A percentile compares a stretch with the other conserved stretches of the same genome.
phyloP scores from a whole-genome alignment of 2,113 vertebrate genomes.

The Centropus bengalensis region DNA sequence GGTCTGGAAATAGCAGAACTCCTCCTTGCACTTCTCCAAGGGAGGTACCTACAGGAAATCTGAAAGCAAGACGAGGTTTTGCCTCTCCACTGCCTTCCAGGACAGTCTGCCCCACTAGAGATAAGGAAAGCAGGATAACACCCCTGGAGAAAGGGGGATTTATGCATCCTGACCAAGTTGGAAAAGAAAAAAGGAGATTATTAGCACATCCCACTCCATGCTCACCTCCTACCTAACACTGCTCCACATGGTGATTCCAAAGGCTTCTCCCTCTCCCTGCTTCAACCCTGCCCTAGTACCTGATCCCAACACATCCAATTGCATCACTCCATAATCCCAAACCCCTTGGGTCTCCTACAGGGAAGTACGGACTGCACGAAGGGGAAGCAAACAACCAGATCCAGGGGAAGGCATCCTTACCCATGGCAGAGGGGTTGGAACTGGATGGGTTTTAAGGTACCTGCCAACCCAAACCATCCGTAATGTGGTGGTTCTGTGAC shows the following conservation, averaged over 20 bases:
- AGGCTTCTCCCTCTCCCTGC: neutral
- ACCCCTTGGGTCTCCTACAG: neutral
- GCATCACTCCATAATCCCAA: neutral
- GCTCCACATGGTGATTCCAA: accelerated
- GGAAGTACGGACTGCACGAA: neutral
- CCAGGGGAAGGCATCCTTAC: no score
- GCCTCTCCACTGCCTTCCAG: neutral
- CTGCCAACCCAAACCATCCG: no score
- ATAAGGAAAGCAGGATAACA: neutral
- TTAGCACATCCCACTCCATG: accelerated
- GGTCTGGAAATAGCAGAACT: neutral
- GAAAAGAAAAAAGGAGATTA: no score
- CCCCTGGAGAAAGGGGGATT: neutral
- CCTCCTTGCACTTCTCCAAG: neutral
- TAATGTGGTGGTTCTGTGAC: no score
- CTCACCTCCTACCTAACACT: neutral
- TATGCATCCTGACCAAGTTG: neutral
- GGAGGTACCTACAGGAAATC: neutral
- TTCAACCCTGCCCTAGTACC: neutral
- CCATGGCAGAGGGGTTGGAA: no score
- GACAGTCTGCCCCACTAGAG: neutral
- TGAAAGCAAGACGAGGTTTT: neutral
- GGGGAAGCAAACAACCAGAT: neutral
- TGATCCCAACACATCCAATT: neutral
- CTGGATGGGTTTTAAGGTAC: no score